These are phyloP conservation scores for Ormyrus labotus DNA, from an alignment of 2,888 invertebrate species.

Conservation along the genomic window DNA sequence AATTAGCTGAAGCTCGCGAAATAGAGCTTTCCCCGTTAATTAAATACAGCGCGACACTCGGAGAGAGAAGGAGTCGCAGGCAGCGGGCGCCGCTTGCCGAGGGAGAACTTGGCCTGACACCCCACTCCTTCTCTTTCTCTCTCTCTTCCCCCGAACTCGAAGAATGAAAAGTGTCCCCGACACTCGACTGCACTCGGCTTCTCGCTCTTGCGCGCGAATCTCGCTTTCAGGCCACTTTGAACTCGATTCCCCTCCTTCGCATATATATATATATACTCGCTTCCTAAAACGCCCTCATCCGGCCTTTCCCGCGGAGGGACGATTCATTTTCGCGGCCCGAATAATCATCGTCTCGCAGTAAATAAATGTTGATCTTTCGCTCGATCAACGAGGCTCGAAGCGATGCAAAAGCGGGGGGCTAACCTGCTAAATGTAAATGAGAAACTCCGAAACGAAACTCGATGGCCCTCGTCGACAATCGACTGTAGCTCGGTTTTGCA, in stretches of 20 bases:
- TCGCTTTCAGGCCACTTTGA: too few relatives aligned
- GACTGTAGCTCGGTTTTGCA: neutral
- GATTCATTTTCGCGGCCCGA: too few relatives aligned
- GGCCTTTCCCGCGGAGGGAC: too few relatives aligned
- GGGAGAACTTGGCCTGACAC: neutral
- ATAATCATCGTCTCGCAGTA: too few relatives aligned
- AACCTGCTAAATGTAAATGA: neutral
- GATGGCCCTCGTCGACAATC: conserved; percentile 1
- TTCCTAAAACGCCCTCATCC: too few relatives aligned
- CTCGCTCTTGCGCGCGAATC: too few relatives aligned
- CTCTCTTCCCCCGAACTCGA: neutral
- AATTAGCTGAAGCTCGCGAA: conserved; percentile 31
- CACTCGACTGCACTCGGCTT: neutral
- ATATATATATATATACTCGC: neutral
- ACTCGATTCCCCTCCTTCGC: neutral
- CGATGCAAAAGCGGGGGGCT: too few relatives aligned
- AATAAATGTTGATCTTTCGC: too few relatives aligned
- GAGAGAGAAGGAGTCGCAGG: conserved; percentile 7
- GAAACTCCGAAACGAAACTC: neutral
- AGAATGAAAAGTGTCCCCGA: neutral
- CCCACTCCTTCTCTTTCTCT: neutral
- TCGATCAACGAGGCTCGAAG: too few relatives aligned
- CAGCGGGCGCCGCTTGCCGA: neutral
- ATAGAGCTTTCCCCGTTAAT: conserved; percentile 42
- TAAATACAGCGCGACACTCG: conserved; percentile 30